Base-by-base conservation (phyloP, 2,113 vertebrate genomes). In the Camelus dromedarius region DNA sequence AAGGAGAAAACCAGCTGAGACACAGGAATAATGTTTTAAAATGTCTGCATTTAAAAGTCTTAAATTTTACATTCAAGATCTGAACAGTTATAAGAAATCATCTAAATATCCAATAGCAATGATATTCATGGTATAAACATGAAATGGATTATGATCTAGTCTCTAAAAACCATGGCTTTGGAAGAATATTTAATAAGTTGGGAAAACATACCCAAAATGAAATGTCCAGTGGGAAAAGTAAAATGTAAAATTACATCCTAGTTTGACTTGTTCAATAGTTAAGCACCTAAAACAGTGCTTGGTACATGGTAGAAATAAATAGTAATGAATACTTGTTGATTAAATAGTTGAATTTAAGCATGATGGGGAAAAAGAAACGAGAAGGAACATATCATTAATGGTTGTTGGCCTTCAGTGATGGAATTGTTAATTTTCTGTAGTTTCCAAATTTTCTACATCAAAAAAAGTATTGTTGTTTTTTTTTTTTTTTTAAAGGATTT, bases 371-470 rank as follows among this genome's bases (percentile, higher is more conserved):
- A 69, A 50, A 84, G 32, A 58, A 80, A 80, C 14, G 52, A 22
- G n/a, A 83, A 82, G 75, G 84, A 28, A 76, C 8, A 85, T 32
- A 77, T 86, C 18, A 38, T 72, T 72, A 30, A 82, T 12, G 20
- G 54, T 67, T 18, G 16, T 54, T 88, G 89, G 18, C 48, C n/a
- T 13, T 56, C 48, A 26, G 14, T 46, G 54, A 89, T 73, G 24
- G 7, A 88, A 73, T 86, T 89, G 32, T 62, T 80, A 62, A 89
- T 81, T 92, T 91, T 89, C 54, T 79, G n/a, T 72, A 54, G n/a
- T 86, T 91, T 85, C 32, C 28, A 85, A 91, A 52, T 84, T 85
- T 77, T 86, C 52, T 52, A 86, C 46, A 54, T n/a, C 69, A 62
- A 58, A 70, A 94, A 52, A 85, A 50, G 15, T 14, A 12, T 67